Percentiles rank a stretch among this genome's conserved stretches.
Evolutionary conservation across 2,888 invertebrate species (phyloP).

Genomic region (Epistrophe eligans): DNA sequence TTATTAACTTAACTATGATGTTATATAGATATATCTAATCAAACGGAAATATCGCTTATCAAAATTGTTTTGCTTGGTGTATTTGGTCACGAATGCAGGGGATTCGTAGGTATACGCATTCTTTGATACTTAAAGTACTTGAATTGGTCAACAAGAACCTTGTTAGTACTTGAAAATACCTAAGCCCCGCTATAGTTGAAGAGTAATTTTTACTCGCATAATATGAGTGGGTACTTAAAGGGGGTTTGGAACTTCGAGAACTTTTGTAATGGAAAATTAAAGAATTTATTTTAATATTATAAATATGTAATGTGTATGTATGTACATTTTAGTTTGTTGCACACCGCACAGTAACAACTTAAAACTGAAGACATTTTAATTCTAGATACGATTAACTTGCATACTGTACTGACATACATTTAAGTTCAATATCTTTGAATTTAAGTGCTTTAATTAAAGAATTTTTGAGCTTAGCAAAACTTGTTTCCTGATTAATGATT

Average conservation of each 20-base stretch:
- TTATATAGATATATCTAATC: conserved; percentile 38
- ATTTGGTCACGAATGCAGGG: conserved; percentile 22
- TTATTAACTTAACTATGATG: background rate
- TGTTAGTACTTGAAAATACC: background rate
- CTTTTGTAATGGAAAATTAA: conserved; percentile 4
- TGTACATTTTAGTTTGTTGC: background rate
- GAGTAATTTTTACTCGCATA: background rate
- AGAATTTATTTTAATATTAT: background rate
- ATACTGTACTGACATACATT: background rate
- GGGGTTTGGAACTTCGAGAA: conserved; percentile 28
- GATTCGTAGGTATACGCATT: conserved; percentile 28
- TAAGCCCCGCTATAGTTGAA: conserved; percentile 1
- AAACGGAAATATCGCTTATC: conserved; percentile 43
- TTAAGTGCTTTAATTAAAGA: background rate
- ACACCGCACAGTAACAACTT: background rate
- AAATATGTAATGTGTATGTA: no score
- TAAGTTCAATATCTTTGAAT: no score
- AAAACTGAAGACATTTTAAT: background rate
- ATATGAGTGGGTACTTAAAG: background rate
- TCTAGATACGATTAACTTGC: background rate
- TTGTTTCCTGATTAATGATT: background rate
- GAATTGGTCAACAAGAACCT: conserved; percentile 27
- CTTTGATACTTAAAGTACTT: conserved; percentile 2
- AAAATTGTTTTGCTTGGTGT: background rate
- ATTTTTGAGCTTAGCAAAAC: background rate